Conservation (phyloP, 2,113 vertebrate species). For the Benitochromis conjunctus region DNA sequence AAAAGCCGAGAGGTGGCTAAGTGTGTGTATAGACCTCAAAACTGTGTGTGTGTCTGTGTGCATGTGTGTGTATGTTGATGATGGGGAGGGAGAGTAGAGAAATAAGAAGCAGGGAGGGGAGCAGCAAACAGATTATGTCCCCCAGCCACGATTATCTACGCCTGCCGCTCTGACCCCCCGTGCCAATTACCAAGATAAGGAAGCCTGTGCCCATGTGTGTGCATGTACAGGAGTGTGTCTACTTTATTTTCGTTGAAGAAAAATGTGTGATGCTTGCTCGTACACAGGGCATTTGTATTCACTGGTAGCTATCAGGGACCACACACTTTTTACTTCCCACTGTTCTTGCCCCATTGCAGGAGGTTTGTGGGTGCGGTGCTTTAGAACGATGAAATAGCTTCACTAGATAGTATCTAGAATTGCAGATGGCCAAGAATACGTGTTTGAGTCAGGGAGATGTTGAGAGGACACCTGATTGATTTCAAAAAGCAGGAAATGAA, state of each 20-base stretch:
- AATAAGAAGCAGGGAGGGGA: neutral
- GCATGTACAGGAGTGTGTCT: neutral
- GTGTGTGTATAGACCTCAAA: neutral
- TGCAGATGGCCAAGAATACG: constrained; percentile 33
- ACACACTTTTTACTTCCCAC: constrained; percentile 1
- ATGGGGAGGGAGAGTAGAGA: neutral
- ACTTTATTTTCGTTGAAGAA: neutral
- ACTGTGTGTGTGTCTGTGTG: neutral
- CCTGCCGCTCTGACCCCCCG: constrained; percentile 40
- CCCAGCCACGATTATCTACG: constrained; percentile 46
- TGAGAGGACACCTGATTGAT: constrained; percentile 27
- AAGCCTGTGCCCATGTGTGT: neutral
- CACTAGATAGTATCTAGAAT: constrained; percentile 12
- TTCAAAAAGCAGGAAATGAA: neutral
- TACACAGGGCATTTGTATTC: constrained; percentile 41
- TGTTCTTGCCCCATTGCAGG: neutral
- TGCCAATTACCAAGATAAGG: constrained; percentile 62
- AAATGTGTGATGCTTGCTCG: neutral
- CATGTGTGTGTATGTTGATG: neutral
- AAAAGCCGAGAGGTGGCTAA: neutral
- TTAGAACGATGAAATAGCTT: constrained; percentile 36
- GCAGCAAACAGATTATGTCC: constrained; percentile 40
- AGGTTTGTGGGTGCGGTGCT: neutral
- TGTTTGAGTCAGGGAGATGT: neutral
- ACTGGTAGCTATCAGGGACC: constrained; percentile 3